phyloP scores from a whole-genome alignment of 2,888 invertebrate genomes.

The Platynereis dumerilii region DNA sequence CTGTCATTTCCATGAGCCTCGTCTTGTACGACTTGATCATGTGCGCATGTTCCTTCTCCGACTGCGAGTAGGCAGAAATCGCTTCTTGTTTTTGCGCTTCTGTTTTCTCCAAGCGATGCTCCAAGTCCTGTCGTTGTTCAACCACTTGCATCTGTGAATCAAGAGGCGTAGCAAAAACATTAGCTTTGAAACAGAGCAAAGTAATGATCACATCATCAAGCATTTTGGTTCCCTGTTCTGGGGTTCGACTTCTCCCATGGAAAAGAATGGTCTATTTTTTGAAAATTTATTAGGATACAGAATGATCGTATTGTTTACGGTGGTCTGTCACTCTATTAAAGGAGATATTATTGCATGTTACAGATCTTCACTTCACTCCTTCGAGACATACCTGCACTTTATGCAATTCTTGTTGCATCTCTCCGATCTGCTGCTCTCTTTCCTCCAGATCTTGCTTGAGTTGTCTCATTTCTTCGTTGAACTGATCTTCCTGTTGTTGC shows the following conservation, averaged over 20 bases:
- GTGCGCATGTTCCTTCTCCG: slow-evolving; percentile 41
- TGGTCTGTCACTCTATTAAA: no score
- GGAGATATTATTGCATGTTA: no score
- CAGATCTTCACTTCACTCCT: no score
- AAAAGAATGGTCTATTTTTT: no score
- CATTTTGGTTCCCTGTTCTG: no score
- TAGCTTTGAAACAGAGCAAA: no score
- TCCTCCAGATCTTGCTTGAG: slow-evolving; percentile 7
- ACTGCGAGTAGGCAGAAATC: slow-evolving; percentile 21
- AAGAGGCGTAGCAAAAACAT: not conserved
- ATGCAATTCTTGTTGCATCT: slow-evolving; percentile 7
- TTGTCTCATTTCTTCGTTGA: not conserved
- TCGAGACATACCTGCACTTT: slow-evolving; percentile 2
- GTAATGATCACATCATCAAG: no score
- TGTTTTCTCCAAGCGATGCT: not conserved
- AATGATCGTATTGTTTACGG: no score
- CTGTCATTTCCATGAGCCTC: slow-evolving; percentile 38
- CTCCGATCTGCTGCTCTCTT: not conserved
- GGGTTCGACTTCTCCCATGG: no score
- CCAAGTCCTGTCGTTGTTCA: not conserved
- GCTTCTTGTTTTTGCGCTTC: slow-evolving; percentile 21
- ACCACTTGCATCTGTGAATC: not conserved
- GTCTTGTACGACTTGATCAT: slow-evolving; percentile 39
- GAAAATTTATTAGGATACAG: no score
- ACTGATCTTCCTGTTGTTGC: not conserved